A percentile compares a stretch with the other conserved stretches of the same genome.
Evolutionary conservation across 1,140 invertebrate species (phyloP).

Genomic region (Ips nitidus): DNA sequence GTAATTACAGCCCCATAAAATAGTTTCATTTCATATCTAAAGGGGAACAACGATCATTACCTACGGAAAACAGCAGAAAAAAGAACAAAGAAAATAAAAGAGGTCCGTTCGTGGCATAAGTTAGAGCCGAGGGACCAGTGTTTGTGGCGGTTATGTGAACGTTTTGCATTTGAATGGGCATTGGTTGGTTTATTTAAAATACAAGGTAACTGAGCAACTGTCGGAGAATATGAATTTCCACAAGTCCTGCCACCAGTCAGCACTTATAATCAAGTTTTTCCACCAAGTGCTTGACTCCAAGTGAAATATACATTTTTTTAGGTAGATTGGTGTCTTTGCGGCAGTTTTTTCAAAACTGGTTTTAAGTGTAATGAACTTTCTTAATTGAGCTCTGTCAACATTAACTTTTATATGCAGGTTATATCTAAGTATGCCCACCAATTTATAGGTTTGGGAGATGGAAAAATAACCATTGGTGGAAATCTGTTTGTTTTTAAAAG

Average conservation of each 20-base stretch:
- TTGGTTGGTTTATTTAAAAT: constrained; percentile 34
- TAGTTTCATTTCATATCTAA: no score
- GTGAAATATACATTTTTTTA: neutral
- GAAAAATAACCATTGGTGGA: neutral
- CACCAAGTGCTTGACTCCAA: constrained; percentile 16
- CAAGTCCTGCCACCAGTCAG: constrained; percentile 25
- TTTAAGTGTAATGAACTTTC: no score
- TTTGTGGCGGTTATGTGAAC: constrained; percentile 26
- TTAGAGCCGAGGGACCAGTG: constrained; percentile 25
- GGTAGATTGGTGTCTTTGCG: neutral
- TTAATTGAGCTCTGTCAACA: no score
- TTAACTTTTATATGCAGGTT: no score
- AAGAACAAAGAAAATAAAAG: constrained; percentile 9
- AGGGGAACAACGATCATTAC: no score
- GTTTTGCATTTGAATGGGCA: constrained; percentile 35
- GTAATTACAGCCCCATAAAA: no score
- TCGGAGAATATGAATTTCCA: constrained; percentile 28
- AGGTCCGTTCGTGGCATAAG: constrained; percentile 27
- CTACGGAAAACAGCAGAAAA: neutral
- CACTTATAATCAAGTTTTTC: neutral
- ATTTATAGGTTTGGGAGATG: neutral
- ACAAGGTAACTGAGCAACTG: constrained; percentile 37
- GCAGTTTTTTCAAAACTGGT: no score
- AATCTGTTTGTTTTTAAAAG: neutral
- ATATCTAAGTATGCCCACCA: no score